Conservation (phyloP, 2,888 invertebrate species). For the Miltochrista miniata region DNA sequence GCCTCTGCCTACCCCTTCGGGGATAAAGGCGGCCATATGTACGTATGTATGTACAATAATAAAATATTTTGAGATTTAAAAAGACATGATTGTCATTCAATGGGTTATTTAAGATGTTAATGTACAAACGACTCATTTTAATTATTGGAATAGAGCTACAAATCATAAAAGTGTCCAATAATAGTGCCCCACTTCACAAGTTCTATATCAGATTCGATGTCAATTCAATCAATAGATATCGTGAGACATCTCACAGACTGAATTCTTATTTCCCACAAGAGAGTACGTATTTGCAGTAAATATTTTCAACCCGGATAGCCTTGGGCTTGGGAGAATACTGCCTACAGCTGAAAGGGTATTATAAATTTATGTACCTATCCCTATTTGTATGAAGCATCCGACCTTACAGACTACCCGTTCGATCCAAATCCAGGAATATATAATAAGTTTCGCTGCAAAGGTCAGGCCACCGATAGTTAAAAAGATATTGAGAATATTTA, state of each 20-base stretch:
- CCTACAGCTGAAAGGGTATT: slow-evolving; percentile 5
- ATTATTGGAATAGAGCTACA: too few relatives aligned
- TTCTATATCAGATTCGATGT: background rate
- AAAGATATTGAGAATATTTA: slow-evolving; percentile 38
- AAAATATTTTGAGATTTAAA: too few relatives aligned
- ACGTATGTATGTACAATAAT: too few relatives aligned
- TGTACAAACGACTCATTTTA: too few relatives aligned
- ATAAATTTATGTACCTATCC: slow-evolving; percentile 11
- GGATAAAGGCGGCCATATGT: too few relatives aligned
- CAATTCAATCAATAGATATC: slow-evolving; percentile 8
- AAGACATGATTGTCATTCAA: too few relatives aligned
- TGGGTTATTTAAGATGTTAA: too few relatives aligned
- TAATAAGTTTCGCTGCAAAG: slow-evolving; percentile 34
- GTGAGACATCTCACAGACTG: background rate
- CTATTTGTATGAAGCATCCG: slow-evolving; percentile 7
- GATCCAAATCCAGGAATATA: slow-evolving; percentile 37
- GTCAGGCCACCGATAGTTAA: slow-evolving; percentile 30
- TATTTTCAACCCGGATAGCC: background rate
- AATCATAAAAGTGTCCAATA: too few relatives aligned
- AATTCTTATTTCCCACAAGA: background rate
- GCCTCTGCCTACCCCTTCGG: too few relatives aligned
- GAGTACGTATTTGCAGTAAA: background rate
- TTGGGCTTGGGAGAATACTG: slow-evolving; percentile 1
- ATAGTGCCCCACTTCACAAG: too few relatives aligned
- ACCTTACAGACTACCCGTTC: slow-evolving; percentile 29